Conservation (phyloP, 2,797 vertebrate species). For the Paramormyrops hopkinsi region DNA sequence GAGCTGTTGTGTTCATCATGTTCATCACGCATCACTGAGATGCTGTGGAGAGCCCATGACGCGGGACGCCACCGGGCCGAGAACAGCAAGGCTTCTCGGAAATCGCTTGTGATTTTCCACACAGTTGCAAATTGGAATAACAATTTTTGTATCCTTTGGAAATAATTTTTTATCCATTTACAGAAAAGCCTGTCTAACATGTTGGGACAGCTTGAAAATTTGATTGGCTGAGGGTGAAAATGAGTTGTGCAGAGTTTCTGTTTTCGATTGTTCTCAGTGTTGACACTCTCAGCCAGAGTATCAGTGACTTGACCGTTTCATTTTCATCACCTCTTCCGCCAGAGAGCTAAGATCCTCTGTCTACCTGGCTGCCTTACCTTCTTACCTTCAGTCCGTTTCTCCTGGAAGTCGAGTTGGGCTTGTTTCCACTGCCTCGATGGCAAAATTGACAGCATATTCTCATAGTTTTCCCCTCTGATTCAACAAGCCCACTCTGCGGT, state of each 20-base stretch:
- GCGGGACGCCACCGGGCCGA: too few species aligned
- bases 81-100: neutral
- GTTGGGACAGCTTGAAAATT: neutral
- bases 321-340: neutral
- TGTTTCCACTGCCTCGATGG: neutral
- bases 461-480: neutral
- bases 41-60: neutral
- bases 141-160: neutral
- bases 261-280: neutral
- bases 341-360: neutral
- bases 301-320: neutral
- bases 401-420: neutral
- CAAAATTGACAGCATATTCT: neutral
- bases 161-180: constrained; percentile 7
- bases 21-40: neutral
- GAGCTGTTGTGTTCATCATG: neutral
- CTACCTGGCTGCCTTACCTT: neutral
- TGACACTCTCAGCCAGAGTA: neutral
- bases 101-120: neutral
- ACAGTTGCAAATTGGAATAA: neutral
- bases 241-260: neutral
- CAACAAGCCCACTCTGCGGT: neutral
- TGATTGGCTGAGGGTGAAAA: neutral
- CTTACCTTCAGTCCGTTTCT: neutral
- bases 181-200: neutral